Base-by-base conservation (phyloP, 1,140 invertebrate species). In the Chelonus insularis region DNA sequence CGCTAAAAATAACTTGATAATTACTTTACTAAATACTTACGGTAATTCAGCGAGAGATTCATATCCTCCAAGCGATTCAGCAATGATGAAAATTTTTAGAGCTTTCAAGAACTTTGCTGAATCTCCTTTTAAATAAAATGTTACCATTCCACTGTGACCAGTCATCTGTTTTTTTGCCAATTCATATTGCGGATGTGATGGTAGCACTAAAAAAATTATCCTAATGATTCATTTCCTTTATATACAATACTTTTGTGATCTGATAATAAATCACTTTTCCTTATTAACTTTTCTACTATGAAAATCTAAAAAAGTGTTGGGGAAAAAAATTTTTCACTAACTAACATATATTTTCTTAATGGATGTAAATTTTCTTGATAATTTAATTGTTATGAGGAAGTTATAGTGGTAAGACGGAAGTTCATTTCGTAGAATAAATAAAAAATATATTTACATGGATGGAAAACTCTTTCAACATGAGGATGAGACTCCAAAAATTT, bases 31-130 rank as follows among this genome's bases (percentile, higher is more conserved):
- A n/a, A 18, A 25, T 64, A 89, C 90, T 88, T 83, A 92, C 89
- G 93, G 92, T 63, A 92, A 77, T 81, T 92, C 90, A 1, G 89
- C 90, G 34, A 99, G 86, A 78, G 94, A 97, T 77, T 99, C 96
- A 75, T 91, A 97, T 52, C 96, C 96, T 50, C 97, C 97, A 29
- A 99, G 84, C 81, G 94, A 97, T 80, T 97, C 96, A 8, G 96
- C 96, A n/a, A 98, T 77, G 1, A 86, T 89, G 73, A 98, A 94
- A 4, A 95, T 54, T 83, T 95, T 91, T 1, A 96, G 76, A 5
- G 86, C 78, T 68, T 86, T 85, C 9, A 97, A 79, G 72, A 99
- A 97, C 54, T 85, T 89, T 47, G 80, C 79, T 0, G 93, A 88
- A 71, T 96, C 86, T 4, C 93, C 94, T 70, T 89, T 89, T 1